Conservation (phyloP, 2,113 vertebrate species). For the Protomyctophum bolini region DNA sequence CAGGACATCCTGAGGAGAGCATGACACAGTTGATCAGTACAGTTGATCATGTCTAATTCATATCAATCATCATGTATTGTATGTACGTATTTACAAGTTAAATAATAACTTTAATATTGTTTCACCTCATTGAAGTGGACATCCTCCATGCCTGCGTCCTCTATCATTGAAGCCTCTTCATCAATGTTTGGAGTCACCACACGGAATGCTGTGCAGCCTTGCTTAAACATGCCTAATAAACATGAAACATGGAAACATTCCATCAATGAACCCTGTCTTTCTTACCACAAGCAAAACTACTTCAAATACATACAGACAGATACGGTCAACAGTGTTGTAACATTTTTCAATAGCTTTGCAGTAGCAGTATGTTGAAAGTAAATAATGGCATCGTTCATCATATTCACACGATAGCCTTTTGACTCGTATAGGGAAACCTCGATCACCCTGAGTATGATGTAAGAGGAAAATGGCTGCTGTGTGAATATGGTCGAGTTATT, state of each 20-base stretch:
- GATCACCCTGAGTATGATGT: too few species aligned
- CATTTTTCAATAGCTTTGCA: background rate
- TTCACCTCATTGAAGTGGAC: conserved; percentile 96
- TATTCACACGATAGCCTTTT: too few species aligned
- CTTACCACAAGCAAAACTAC: background rate
- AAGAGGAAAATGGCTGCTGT: too few species aligned
- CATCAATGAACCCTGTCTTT: background rate
- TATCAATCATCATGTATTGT: too few species aligned
- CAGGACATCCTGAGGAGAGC: conserved; percentile 86
- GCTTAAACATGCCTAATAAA: conserved; percentile 89
- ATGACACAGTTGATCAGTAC: too few species aligned
- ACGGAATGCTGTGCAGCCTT: conserved; percentile 94
- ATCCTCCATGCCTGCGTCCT: conserved; percentile 98
- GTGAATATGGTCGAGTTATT: too few species aligned
- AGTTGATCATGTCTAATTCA: too few species aligned
- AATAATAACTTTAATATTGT: background rate
- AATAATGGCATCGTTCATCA: background rate
- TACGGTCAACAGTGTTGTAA: background rate
- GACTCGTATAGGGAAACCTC: too few species aligned
- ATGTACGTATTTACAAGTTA: too few species aligned
- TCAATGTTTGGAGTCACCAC: conserved; percentile 98
- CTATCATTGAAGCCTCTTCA: conserved; percentile 98
- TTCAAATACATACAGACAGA: background rate
- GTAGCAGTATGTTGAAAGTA: background rate
- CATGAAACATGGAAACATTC: background rate